Evolutionary conservation across 2,888 invertebrate species (phyloP).

Genomic region (Eulithis prunata): DNA sequence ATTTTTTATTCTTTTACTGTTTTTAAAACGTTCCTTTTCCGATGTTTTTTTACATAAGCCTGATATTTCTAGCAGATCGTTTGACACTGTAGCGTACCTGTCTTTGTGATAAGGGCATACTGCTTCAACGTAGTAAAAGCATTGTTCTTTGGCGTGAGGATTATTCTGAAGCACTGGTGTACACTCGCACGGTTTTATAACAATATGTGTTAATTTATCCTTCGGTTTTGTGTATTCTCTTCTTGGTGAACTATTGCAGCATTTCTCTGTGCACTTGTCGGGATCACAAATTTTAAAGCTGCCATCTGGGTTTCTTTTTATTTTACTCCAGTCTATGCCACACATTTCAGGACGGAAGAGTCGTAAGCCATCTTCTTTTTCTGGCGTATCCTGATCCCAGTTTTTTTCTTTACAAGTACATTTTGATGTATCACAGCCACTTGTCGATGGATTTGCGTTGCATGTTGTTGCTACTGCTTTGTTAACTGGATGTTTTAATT

Average conservation of each 20-base stretch:
- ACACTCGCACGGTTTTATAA: slow-evolving; percentile 48
- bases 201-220: slow-evolving; percentile 43
- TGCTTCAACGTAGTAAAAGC: slow-evolving; percentile 46
- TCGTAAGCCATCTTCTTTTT: slow-evolving; percentile 7
- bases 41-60: slow-evolving; percentile 39
- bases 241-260: slow-evolving; percentile 7
- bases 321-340: slow-evolving; percentile 25
- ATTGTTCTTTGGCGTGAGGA: slow-evolving; percentile 38
- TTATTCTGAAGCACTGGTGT: slow-evolving; percentile 26
- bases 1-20: background rate
- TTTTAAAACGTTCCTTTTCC: slow-evolving; percentile 7
- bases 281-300: slow-evolving; percentile 31
- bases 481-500: slow-evolving; percentile 41
- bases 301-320: slow-evolving; percentile 27
- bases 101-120: slow-evolving; percentile 47
- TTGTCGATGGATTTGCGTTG: slow-evolving; percentile 43
- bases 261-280: slow-evolving; percentile 18
- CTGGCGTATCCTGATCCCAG: background rate
- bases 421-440: slow-evolving; percentile 48
- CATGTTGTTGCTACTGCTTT: slow-evolving; percentile 56
- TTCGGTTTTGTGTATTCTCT: background rate
- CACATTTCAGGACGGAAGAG: slow-evolving; percentile 20
- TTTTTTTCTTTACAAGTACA: slow-evolving; percentile 51
- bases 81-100: slow-evolving; percentile 46
- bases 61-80: slow-evolving; percentile 51